A percentile compares a stretch with the other conserved stretches of the same genome.
Evolutionary conservation across 2,888 invertebrate species (phyloP).

Genomic region (Mythimna impura): DNA sequence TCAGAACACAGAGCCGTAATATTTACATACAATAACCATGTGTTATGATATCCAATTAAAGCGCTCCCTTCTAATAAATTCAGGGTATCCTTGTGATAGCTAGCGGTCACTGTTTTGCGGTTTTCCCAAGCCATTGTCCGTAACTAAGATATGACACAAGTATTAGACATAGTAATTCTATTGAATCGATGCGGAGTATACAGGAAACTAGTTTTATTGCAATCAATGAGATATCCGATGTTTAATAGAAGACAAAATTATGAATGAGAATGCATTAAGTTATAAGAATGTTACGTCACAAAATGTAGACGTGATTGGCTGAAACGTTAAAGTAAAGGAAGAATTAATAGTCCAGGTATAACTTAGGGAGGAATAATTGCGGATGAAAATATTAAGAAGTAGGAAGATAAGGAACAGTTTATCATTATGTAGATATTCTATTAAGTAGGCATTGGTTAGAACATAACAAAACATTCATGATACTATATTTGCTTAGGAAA

Average conservation of each 20-base stretch:
- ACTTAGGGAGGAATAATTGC: not conserved
- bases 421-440: not conserved
- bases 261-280: not conserved
- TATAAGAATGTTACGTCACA: not conserved
- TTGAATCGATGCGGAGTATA: conserved; percentile 15
- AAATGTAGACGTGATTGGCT: not conserved
- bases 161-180: conserved; percentile 11
- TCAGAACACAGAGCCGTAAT: not conserved
- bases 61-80: conserved; percentile 40
- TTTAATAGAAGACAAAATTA: conserved; percentile 3
- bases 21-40: conserved; percentile 29
- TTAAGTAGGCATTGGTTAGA: not conserved
- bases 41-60: conserved; percentile 35
- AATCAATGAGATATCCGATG: not conserved
- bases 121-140: conserved; percentile 47
- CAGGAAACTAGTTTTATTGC: not conserved
- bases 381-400: not conserved
- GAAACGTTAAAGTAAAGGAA: not conserved
- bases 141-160: conserved; percentile 8
- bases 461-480: not conserved
- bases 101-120: conserved; percentile 44
- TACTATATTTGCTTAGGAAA: not conserved
- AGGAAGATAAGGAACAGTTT: not conserved
- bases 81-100: conserved; percentile 33
- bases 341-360: not conserved